These are phyloP conservation scores for Suricata suricatta DNA, from an alignment of 2,113 vertebrate species.

Conservation along the genomic window DNA sequence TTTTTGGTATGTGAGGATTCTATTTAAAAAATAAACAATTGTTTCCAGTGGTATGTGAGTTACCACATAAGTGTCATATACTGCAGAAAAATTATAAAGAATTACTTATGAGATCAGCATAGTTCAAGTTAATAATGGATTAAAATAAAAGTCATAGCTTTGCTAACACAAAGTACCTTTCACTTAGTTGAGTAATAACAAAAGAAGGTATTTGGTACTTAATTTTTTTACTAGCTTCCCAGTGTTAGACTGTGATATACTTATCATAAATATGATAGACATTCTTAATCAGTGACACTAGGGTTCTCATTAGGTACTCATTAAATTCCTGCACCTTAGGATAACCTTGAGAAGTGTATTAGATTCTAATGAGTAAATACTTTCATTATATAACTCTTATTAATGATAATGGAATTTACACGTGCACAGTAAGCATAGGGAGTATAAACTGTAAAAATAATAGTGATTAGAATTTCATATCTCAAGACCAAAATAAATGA, in stretches of 20 bases:
- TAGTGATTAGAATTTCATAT: neutral
- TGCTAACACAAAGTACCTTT: constrained; percentile 71
- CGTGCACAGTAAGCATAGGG: neutral
- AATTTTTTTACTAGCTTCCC: constrained; percentile 74
- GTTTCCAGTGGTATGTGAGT: neutral
- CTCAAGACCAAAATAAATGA: constrained; percentile 15
- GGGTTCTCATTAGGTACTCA: constrained; percentile 86
- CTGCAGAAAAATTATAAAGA: constrained; percentile 70
- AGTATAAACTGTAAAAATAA: neutral
- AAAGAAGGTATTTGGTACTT: constrained; percentile 68
- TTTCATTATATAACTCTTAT: constrained; percentile 52
- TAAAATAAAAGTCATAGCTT: constrained; percentile 75
- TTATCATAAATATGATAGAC: constrained; percentile 83
- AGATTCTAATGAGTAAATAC: constrained; percentile 82
- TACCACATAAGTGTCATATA: neutral
- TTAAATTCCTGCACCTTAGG: constrained; percentile 83
- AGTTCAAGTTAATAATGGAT: constrained; percentile 51
- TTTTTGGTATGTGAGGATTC: neutral
- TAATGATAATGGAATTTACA: constrained; percentile 59
- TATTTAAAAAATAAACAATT: neutral
- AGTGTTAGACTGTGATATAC: constrained; percentile 63
- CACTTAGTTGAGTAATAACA: constrained; percentile 80
- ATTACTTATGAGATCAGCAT: constrained; percentile 74
- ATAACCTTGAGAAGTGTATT: constrained; percentile 85
- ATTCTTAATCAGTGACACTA: constrained; percentile 83